These are phyloP conservation scores for Macrostomum lignano DNA, from an alignment of 1,140 invertebrate species.

Conservation along the genomic window DNA sequence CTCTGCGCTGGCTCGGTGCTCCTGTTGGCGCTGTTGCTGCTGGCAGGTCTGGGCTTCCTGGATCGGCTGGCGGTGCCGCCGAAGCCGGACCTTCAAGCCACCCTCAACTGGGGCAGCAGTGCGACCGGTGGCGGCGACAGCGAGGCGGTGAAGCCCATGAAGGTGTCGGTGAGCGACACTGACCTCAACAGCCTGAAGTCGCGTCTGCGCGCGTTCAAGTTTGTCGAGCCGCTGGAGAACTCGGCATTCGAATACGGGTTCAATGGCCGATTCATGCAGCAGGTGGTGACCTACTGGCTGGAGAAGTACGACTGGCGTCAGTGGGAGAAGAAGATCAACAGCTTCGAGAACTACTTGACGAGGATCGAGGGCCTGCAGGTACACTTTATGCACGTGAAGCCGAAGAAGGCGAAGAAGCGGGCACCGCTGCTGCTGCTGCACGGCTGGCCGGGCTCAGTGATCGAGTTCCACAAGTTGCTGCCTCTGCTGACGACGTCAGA, in stretches of 20 bases:
- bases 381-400: constrained; percentile 32
- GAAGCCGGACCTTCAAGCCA: not conserved
- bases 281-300: constrained; percentile 43
- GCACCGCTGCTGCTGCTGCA: constrained; percentile 45
- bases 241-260: constrained; percentile 7
- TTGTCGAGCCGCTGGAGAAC: no score
- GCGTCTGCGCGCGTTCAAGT: no score
- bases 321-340: constrained; percentile 38
- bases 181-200: no score
- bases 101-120: not conserved
- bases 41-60: not conserved
- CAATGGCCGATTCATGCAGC: constrained; percentile 3
- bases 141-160: no score
- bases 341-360: constrained; percentile 39
- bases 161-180: no score
- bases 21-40: no score
- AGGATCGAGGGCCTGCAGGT: constrained; percentile 40
- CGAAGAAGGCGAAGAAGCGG: constrained; percentile 16
- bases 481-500: constrained; percentile 33
- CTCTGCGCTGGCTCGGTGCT: not conserved
- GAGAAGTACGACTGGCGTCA: constrained; percentile 41
- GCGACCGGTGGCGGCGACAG: not conserved
- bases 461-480: constrained; percentile 53
- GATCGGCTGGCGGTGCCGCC: not conserved
- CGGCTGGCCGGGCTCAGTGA: constrained; percentile 64